Conservation (phyloP, 2,113 vertebrate species). For the Megaceryle torquata region DNA sequence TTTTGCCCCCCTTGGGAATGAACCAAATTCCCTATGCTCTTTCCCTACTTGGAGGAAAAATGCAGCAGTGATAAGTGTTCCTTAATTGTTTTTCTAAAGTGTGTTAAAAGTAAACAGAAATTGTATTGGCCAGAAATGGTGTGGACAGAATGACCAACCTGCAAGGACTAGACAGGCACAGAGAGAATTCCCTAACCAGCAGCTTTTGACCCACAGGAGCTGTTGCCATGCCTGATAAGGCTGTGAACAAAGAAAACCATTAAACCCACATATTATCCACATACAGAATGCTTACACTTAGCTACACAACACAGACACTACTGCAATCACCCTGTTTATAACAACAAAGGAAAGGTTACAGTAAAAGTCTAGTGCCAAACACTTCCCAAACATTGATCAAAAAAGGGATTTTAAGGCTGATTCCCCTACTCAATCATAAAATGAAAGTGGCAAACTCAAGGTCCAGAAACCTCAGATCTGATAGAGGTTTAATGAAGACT, state of each 20-base stretch:
- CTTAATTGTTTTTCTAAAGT: neutral
- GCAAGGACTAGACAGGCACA: accelerated
- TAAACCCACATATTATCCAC: neutral
- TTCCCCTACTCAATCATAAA: neutral
- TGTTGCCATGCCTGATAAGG: neutral
- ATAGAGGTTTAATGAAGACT: neutral
- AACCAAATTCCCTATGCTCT: neutral
- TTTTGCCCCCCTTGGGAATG: neutral
- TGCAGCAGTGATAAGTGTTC: accelerated
- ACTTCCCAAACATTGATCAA: neutral
- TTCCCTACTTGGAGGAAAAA: neutral
- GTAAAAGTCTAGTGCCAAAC: neutral
- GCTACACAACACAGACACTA: neutral
- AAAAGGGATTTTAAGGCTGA: neutral
- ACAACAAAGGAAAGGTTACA: neutral
- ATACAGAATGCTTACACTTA: neutral
- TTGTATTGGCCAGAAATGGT: accelerated
- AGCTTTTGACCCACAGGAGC: neutral
- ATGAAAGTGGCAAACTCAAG: neutral
- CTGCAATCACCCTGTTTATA: neutral
- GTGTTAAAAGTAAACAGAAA: neutral
- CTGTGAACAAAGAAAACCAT: neutral
- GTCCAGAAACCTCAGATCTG: neutral
- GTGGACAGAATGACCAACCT: neutral
- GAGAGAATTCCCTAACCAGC: neutral